These are phyloP conservation scores for Phasia obesa DNA, from an alignment of 2,888 invertebrate genomes.

Conservation along the genomic window DNA sequence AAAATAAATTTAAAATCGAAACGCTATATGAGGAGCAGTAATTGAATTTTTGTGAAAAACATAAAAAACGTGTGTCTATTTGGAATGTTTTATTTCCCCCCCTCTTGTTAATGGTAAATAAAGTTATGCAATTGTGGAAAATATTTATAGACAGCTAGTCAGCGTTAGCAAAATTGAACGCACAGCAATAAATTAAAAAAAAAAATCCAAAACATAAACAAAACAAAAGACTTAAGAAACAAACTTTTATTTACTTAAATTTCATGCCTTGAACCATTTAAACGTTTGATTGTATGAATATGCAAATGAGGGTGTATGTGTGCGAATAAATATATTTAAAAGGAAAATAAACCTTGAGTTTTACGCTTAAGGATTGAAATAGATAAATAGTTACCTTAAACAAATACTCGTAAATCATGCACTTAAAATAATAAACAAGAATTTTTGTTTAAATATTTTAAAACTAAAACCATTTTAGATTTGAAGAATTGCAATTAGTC, in stretches of 20 bases:
- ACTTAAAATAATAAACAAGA: too few relatives aligned
- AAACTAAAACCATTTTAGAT: too few relatives aligned
- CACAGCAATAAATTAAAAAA: neutral
- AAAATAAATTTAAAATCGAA: neutral
- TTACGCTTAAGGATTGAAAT: conserved; percentile 7
- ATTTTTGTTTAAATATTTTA: too few relatives aligned
- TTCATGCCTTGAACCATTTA: conserved; percentile 38
- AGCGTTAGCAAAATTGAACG: neutral
- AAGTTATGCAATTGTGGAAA: conserved; percentile 39
- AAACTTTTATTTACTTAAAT: conserved; percentile 12
- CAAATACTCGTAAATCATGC: too few relatives aligned
- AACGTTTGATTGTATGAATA: neutral
- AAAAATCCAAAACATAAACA: neutral
- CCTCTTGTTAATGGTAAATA: neutral
- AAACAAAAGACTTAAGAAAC: conserved; percentile 42
- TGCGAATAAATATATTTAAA: neutral
- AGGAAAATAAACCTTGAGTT: conserved; percentile 38
- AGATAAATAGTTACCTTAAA: neutral
- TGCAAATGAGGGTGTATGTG: neutral
- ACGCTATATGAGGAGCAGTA: neutral
- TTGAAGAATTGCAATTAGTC: neutral
- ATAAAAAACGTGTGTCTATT: conserved; percentile 21
- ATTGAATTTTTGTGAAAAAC: conserved; percentile 21
- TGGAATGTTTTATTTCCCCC: neutral
- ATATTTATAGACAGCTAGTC: conserved; percentile 31